A percentile compares a stretch with the other conserved stretches of the same genome.
Conservation (phyloP, 2,888 invertebrate genomes). For the Polyploca ridens region DNA sequence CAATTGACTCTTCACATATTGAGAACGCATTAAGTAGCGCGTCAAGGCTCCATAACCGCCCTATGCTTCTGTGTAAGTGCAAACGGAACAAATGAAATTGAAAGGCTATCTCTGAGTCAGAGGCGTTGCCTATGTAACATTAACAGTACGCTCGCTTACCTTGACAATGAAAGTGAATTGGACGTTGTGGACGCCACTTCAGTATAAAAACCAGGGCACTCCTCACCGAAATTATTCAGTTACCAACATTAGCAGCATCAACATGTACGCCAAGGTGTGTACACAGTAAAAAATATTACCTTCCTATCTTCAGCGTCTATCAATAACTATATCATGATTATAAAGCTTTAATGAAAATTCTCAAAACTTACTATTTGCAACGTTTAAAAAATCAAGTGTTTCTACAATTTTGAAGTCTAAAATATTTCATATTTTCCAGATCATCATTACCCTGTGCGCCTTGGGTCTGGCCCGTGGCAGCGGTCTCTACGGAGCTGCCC, state of each 20-base stretch:
- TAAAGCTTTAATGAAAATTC: not conserved
- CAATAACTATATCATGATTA: not conserved
- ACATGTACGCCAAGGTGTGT: slow-evolving; percentile 83
- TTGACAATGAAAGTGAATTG: slow-evolving; percentile 82
- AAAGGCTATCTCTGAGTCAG: slow-evolving; percentile 81
- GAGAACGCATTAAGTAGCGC: slow-evolving; percentile 37
- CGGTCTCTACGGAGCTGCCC: slow-evolving; percentile 74
- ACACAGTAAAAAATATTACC: slow-evolving; percentile 16
- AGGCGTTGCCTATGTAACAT: slow-evolving; percentile 56
- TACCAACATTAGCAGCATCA: slow-evolving; percentile 76
- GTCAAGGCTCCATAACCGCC: slow-evolving; percentile 60
- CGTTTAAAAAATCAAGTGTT: too few relatives aligned
- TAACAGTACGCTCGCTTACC: slow-evolving; percentile 60
- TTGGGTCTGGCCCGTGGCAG: slow-evolving; percentile 86
- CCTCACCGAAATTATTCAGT: slow-evolving; percentile 78
- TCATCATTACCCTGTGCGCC: slow-evolving; percentile 84
- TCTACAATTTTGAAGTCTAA: not conserved
- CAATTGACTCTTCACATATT: slow-evolving; percentile 16
- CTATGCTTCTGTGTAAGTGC: slow-evolving; percentile 47
- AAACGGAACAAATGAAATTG: slow-evolving; percentile 74
- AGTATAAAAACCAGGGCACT: slow-evolving; percentile 80
- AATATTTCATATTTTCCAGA: slow-evolving; percentile 54
- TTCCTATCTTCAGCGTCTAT: not conserved
- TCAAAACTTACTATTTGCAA: not conserved
- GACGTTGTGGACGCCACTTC: slow-evolving; percentile 59